phyloP scores from a whole-genome alignment of 2,113 vertebrate species.

The Pontoporia blainvillei region DNA sequence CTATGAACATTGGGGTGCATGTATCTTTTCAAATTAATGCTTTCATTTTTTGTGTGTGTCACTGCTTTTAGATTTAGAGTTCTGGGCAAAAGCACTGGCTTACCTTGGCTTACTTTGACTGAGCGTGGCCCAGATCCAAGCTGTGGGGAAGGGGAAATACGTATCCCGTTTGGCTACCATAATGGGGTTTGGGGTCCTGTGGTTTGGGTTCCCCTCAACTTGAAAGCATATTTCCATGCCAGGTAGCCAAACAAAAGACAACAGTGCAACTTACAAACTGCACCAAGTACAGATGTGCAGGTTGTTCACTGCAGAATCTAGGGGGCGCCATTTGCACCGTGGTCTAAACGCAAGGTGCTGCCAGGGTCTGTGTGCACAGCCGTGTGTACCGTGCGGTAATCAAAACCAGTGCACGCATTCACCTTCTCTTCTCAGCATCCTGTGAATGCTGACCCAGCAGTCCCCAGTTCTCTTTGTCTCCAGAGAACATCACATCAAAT shows the following conservation, averaged over 20 bases:
- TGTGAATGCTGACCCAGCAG: neutral
- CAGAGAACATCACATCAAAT: neutral
- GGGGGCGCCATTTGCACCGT: neutral
- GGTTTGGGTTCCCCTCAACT: neutral
- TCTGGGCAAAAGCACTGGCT: neutral
- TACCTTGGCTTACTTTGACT: neutral
- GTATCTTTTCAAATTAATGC: neutral
- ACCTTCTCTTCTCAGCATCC: neutral
- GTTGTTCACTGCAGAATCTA: neutral
- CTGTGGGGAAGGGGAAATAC: neutral
- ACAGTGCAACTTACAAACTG: neutral
- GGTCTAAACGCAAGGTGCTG: neutral
- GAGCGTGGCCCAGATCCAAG: neutral
- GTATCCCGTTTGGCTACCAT: neutral
- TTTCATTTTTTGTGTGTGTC: neutral
- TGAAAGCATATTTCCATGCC: neutral
- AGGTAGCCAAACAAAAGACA: neutral
- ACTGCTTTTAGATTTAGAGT: neutral
- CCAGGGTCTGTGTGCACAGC: neutral
- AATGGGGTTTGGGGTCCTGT: neutral
- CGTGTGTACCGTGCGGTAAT: fast-evolving
- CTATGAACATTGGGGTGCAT: neutral
- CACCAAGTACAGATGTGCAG: neutral
- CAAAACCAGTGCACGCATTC: fast-evolving
- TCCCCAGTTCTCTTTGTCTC: neutral